A percentile compares a stretch with the other conserved stretches of the same genome.
Evolutionary conservation across 2,113 vertebrate genomes (phyloP).

Genomic region (Strix aluco): DNA sequence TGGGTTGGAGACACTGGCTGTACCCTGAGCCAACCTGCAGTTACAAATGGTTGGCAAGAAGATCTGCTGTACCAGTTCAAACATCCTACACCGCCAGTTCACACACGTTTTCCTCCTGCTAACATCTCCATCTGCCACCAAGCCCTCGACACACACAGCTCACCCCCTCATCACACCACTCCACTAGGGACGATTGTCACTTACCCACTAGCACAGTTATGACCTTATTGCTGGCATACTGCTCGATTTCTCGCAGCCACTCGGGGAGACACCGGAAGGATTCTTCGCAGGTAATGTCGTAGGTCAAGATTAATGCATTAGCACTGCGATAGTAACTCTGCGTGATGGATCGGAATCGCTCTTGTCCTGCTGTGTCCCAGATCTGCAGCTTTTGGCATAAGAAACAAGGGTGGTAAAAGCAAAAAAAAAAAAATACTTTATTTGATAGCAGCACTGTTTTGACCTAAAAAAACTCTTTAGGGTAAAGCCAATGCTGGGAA

Average conservation of each 20-base stretch:
- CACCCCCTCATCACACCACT: not conserved
- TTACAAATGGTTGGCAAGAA: not conserved
- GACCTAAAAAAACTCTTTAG: not conserved
- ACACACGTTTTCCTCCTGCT: not conserved
- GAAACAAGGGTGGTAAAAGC: not conserved
- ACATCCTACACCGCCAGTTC: not conserved
- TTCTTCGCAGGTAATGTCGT: conserved; percentile 98
- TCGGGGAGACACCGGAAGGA: conserved; percentile 98
- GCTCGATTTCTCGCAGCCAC: conserved; percentile 97
- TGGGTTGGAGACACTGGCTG: not conserved
- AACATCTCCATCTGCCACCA: not conserved
- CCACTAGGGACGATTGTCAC: not conserved
- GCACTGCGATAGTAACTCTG: conserved; percentile 99
- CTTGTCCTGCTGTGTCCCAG: conserved; percentile 98
- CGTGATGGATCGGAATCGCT: conserved; percentile 97
- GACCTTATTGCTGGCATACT: conserved; percentile 98
- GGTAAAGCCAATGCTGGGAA: not conserved
- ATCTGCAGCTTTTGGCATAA: conserved; percentile 88
- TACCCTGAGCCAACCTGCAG: not conserved
- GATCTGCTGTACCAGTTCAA: not conserved
- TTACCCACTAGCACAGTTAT: conserved; percentile 98
- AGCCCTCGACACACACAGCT: not conserved
- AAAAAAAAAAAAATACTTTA: not conserved
- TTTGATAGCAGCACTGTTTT: not conserved
- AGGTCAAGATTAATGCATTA: conserved; percentile 96